Percentiles rank a stretch among this genome's conserved stretches.
Conservation (phyloP, 2,888 invertebrate species). For the Theodoxus fluviatilis region DNA sequence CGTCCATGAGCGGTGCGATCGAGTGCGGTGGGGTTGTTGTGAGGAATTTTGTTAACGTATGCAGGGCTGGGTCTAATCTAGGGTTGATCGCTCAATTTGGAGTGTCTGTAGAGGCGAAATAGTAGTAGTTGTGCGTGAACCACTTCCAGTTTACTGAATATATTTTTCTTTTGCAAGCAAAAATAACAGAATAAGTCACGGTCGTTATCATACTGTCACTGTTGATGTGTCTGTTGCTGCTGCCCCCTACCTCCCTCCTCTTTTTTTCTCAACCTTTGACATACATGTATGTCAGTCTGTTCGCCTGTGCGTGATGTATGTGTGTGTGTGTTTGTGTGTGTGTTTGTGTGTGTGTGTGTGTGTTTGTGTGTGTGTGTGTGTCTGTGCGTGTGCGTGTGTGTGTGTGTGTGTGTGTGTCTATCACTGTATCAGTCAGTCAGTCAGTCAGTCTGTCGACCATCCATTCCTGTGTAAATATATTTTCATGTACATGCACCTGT, state of each 20-base stretch:
- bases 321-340: neutral
- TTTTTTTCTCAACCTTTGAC: too few species aligned
- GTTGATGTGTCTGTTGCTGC: neutral
- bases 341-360: neutral
- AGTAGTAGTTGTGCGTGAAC: too few species aligned
- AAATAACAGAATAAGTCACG: neutral
- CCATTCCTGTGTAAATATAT: neutral
- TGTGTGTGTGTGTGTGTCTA: conserved; percentile 5
- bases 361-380: neutral
- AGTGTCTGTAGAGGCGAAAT: too few species aligned
- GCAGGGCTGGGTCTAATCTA: too few species aligned
- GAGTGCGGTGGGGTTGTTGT: too few species aligned
- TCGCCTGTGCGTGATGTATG: neutral
- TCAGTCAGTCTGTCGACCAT: neutral
- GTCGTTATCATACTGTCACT: too few species aligned
- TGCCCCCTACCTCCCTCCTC: neutral
- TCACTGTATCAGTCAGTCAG: neutral
- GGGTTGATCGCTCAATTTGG: too few species aligned
- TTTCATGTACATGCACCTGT: neutral
- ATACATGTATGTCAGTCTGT: neutral
- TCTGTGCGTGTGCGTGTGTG: neutral
- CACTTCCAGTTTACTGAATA: too few species aligned
- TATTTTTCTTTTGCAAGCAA: neutral
- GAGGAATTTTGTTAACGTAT: too few species aligned
- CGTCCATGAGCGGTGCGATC: too few species aligned